Base-by-base conservation (phyloP, 1,140 invertebrate species). In the Forficula auricularia region DNA sequence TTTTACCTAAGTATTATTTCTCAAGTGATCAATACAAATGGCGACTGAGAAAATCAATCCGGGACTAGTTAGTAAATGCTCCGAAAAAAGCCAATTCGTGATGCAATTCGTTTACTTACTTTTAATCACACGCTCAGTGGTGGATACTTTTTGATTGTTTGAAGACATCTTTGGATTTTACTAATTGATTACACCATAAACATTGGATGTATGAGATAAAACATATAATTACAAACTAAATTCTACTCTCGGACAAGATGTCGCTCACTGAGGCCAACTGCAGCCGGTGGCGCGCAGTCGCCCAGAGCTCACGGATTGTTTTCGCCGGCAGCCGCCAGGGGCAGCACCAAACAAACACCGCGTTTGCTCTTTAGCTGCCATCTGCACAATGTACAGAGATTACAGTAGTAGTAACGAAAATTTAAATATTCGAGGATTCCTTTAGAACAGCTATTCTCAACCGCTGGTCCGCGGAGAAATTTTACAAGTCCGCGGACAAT, bases 91-190 rank as follows among this genome's bases (percentile, higher is more conserved):
- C n/a, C n/a, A n/a, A n/a, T n/a, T n/a, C n/a, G n/a, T n/a, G n/a
- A n/a, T n/a, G n/a, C 49, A n/a, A 19, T 16, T 19, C 10, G 22
- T 27, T 27, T 42, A 64, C 72, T 77, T 71, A 79, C 76, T 75
- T 75, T 77, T 75, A 51, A 77, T 71, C 55, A 77, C 70, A 59
- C 76, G 72, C 51, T 78, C 76, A 57, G 75, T 77, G 50, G 76
- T 76, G 51, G 74, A 73, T 57, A 75, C 62, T 64, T 78, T 78
- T 60, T 68, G 67, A 51, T 65, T 70, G 50, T 68, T 69, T 57
- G 70, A 65, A 50, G 68, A 68, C 66, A 68, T 71, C 60, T 64
- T 67, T 37, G 19, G 31, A 30, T 46, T 39, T 40, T 38, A 27
- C 20, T 18, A 38, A 42, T 42, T 19, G 19, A 45, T 44, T 44